Base-by-base conservation (phyloP, 53 echinoderm and acorn worm species). In the Echinometra lucunter region DNA sequence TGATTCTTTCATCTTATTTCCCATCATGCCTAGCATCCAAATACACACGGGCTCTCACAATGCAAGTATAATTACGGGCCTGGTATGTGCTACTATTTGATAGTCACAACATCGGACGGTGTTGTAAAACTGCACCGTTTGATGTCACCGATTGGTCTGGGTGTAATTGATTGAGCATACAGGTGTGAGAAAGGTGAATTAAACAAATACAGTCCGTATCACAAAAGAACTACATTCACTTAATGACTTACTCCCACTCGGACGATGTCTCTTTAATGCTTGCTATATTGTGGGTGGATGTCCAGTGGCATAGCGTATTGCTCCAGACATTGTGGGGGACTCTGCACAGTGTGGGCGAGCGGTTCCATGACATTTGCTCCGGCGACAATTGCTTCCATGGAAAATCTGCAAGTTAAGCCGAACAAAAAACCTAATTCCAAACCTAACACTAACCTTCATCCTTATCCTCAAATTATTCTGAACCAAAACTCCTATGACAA, bases 151-250 rank as follows among this genome's bases (percentile, higher is more conserved):
- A 93, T 13, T 3, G 60, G 82, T 94, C 57, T 82, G 44, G 23
- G 57, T 34, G 66, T 82, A 94, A 83, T 94, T 94, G 83, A 34
- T 94, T 30, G 28, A n/a, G 25, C 94, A 94, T 58, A 45, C 82
- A 83, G 94, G 94, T 94, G 94, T 94, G 94, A 94, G 83, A 57
- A 94, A 94, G 94, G 94, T 94, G 66, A 82, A 94, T 94, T 83
- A 82, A 83, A 44, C 85, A 82, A 94, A 89, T 58, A 89, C 35
- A 58, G 60, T 45, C 85, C 47, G 53, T 49, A 85, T 85, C 23
- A 85, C 47, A 85, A 85, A 45, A 85, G 85, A 85, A 85, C 85
- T 45, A 85, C 85, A 85, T 85, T 85, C 85, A 85, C 85, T 49
- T 85, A 85, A 85, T 85, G 27, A 85, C 49, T n/a, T 35, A 47